Base-by-base conservation (phyloP, 2,888 invertebrate genomes). In the Uloborus plumipes region DNA sequence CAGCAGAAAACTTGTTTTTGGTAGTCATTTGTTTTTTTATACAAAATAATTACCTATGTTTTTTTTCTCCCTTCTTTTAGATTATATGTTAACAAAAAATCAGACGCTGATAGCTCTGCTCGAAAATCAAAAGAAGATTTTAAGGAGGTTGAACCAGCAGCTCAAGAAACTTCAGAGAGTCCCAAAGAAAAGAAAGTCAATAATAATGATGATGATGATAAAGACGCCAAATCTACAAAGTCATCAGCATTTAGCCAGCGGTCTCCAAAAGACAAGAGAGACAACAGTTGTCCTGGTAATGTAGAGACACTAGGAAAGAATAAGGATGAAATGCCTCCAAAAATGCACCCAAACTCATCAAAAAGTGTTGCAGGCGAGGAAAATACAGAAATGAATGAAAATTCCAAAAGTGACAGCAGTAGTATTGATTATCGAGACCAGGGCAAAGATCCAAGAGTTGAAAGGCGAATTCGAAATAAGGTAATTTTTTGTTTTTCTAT, bases 401-500 rank as follows among this genome's bases (percentile, higher is more conserved):
- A 53, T 3, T 77, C 65, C 9, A 79, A 82, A 50, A 71, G 75
- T 66, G 77, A 81, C n/a, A 64, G 50, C n/a, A 58, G 50, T 55
- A 53, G 55, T 50, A 55, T 26, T 9, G 76, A 76, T 39, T 80
- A 70, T 50, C 65, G 58, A 20, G 70, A 71, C 15, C 64, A 78
- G 31, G 55, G 50, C 7, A 84, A 84, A 51, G 84, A 84, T 67
- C 84, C 84, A 9, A 71, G 84, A 26, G 78, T 61, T 22, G 84
- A 84, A 50, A 58, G 84, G 53, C 53, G 84, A 53, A 84, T 84
- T 22, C 53, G 82, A 58, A 84, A 84, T 62, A 84, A 84, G 62
- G 84, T 82, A 82, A 53, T 3, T 59, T 14, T 39, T 39, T 3
- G 2, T 4, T 4, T 26, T 26, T 26, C 26, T 26, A 26, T n/a